Base-by-base conservation (phyloP, 2,113 vertebrate genomes). In the Cryptotis parvus region DNA sequence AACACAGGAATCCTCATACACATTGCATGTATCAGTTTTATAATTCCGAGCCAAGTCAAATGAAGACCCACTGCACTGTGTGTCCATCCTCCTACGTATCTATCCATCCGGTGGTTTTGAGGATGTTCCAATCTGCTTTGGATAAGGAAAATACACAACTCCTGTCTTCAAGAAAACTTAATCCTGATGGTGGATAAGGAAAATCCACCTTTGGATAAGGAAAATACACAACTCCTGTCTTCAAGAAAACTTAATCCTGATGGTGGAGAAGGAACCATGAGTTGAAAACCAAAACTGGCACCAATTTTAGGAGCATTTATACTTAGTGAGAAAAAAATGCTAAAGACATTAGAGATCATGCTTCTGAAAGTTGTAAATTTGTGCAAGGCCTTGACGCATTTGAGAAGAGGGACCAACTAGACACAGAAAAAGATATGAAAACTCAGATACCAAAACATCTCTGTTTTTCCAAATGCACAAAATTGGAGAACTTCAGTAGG, bases 181-280 rank as follows among this genome's bases (percentile, higher is more conserved):
- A 8, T 66, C 6, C n/a, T 69, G 66, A n/a, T n/a, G n/a, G n/a
- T n/a, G n/a, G n/a, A n/a, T n/a, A n/a, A n/a, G n/a, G n/a, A n/a
- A n/a, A n/a, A n/a, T n/a, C n/a, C n/a, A n/a, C n/a, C 33, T 86
- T 89, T 33, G 88, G 39, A 81, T 4, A 52, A 69, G 73, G 65
- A 78, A 43, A 78, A 93, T 37, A 87, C 58, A 26, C 4, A 24
- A 4, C 52, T 4, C 37, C 29, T 87, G 35, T 31, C 22, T 80
- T 89, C 39, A 45, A 63, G 39, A 2, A 6, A 63, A 4, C 22
- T 91, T 81, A 77, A 8, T 66, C 6, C n/a, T 69, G 66, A 69
- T 45, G 1, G 2, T 31, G 45, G 22, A 73, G 20, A 86, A 65
- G 3, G 43, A 68, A 79, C 3, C 1, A 61, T n/a, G 7, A 52